Conservation (phyloP, 2,888 invertebrate species). For the Himalopsyche anomala region DNA sequence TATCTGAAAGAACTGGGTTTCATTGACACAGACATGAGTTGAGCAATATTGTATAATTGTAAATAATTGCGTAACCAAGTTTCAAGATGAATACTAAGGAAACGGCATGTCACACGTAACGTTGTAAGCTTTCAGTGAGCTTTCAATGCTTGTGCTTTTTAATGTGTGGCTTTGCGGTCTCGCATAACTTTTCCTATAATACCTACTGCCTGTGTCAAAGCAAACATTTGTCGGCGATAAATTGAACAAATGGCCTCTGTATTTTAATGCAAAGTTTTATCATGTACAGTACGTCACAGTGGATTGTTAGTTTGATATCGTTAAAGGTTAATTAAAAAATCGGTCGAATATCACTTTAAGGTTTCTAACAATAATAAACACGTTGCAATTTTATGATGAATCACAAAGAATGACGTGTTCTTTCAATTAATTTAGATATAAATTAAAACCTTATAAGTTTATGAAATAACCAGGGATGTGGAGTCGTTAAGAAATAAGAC, state of each 20-base stretch:
- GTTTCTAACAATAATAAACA: not conserved
- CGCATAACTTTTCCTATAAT: not conserved
- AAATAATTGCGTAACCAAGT: not conserved
- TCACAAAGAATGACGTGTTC: too few species aligned
- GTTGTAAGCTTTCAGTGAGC: not conserved
- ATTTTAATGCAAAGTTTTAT: not conserved
- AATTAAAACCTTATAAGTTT: too few species aligned
- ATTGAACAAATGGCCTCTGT: not conserved
- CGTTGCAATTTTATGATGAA: too few species aligned
- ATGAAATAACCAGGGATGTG: too few species aligned
- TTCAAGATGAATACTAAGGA: conserved; percentile 20
- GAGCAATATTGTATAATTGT: too few species aligned
- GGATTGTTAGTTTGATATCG: not conserved
- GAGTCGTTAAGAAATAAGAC: too few species aligned
- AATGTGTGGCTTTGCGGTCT: not conserved
- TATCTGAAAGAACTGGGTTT: not conserved
- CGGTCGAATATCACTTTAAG: not conserved
- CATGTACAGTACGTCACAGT: not conserved
- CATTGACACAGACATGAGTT: not conserved
- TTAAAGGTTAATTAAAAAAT: not conserved
- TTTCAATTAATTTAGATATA: too few species aligned
- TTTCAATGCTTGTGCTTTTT: not conserved
- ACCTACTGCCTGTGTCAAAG: not conserved
- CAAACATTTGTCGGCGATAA: not conserved
- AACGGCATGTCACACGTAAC: conserved; percentile 18